Evolutionary conservation across 2,888 invertebrate species (phyloP), one percentile per base, ranked within the genome.

Genomic region (Drosophila kanekoi): DNA sequence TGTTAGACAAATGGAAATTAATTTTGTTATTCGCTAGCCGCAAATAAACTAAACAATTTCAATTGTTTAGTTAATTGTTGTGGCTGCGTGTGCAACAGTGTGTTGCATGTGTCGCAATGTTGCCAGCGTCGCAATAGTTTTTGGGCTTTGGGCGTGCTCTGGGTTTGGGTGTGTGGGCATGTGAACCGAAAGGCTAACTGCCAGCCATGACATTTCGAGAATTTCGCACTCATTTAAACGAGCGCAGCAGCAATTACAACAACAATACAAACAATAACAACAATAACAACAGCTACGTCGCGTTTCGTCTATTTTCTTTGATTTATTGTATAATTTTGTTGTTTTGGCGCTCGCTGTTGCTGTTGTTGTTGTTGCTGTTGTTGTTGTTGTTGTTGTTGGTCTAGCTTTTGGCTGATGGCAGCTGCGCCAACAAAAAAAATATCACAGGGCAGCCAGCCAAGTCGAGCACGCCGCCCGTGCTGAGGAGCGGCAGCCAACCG

Each of bases 141-240:
- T 57, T 41, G 23, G 63, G n/a, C 23, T 38, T 13, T n/a, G 59
- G 33, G 48, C 51, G 32, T 11, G 18, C 3, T 41, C 9, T 38
- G 35, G 2, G 8, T 28, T 28, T 41, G 57, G 49, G 66, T 38
- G 68, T 61, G n/a, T n/a, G n/a, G 68, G 72, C 79, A 76, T 63
- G 56, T 74, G 78, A 77, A 74, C 69, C 64, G 38, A 68, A 58
- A 70, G 87, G 81, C 78, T 75, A 82, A 87, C 81, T 82, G 81
- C 81, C 87, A 82, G 81, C 87, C 81, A 75, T 82, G 81, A 82
- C 81, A 82, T 82, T 87, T 87, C 37, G 66, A 75, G 85, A 87
- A 87, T 84, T 82, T 82, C 74, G 78, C 85, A 87, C 85, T 81
- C 81, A 67, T 83, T 83, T 72, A 68, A 62, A 75, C 51, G 58